Conservation (phyloP, 2,113 vertebrate genomes). For the Spea multiplicata region DNA sequence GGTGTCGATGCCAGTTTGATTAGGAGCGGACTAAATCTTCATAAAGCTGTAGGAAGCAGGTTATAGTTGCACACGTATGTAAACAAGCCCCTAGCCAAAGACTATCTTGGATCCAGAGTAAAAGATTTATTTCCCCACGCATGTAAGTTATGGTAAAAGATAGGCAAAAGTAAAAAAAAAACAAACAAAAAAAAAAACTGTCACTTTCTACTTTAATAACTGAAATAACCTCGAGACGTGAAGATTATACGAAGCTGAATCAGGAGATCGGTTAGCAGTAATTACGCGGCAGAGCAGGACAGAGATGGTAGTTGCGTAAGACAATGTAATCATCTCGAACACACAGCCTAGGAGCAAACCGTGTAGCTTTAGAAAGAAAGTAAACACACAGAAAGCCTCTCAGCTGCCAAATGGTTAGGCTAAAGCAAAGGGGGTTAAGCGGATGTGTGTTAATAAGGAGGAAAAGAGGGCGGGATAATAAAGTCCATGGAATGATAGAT, state of each 20-base stretch:
- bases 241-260: neutral
- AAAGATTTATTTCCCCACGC: too few relatives aligned
- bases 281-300: neutral
- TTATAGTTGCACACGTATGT: too few relatives aligned
- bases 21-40: too few relatives aligned
- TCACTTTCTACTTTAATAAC: neutral
- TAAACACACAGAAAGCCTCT: slow-evolving; percentile 19
- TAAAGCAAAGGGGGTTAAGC: neutral
- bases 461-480: slow-evolving; percentile 31
- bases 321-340: slow-evolving; percentile 5
- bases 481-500: slow-evolving; percentile 44
- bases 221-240: neutral
- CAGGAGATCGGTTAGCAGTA: neutral
- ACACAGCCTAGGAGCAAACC: slow-evolving; percentile 7
- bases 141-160: too few relatives aligned
- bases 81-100: too few relatives aligned
- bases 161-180: neutral
- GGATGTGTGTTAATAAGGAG: neutral
- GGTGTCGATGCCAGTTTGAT: too few relatives aligned
- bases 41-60: too few relatives aligned
- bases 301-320: slow-evolving; percentile 9
- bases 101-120: too few relatives aligned
- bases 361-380: slow-evolving; percentile 26
- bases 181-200: neutral
- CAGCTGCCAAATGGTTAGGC: slow-evolving; percentile 17